Evolutionary conservation across 2,113 vertebrate genomes (phyloP), one percentile per base, ranked within the genome.

Genomic region (Gymnobelideus leadbeateri): DNA sequence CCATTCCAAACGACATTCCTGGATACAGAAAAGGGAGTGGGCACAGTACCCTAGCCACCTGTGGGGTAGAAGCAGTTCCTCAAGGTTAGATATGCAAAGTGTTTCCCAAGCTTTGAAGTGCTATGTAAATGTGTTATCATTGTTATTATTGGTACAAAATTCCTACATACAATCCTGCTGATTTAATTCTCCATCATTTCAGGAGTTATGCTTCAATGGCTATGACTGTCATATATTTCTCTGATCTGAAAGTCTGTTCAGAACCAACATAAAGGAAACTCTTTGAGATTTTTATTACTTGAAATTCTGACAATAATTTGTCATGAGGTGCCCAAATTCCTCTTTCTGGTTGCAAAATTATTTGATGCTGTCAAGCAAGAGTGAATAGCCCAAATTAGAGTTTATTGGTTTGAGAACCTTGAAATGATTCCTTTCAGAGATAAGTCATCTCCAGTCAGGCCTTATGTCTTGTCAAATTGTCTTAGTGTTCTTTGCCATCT

Each of bases 401-500:
- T 93, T 96, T 89, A 95, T 92, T 94, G 91, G 92, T 91, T 93
- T 43, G 51, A 52, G 92, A 94, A 43, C 25, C 23, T 84, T 52
- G 53, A 90, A 50, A 92, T 37, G 53, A n/a, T 91, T 51, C 25
- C n/a, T 43, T 43, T 84, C n/a, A 8, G n/a, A 84, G 68, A 84
- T 43, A 21, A 49, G 37, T 43, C 19, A 43, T 43, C 43, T 84
- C 37, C 68, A 84, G 68, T 43, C 68, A 43, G 19, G 68, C 19
- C 68, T 84, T 43, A 43, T 8, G 2, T 43, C n/a, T 43, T 84
- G 19, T 43, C 68, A 43, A 84, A 84, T 23, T 84, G n/a, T 84
- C 37, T 84, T 0, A 1, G n/a, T 43, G n/a, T 43, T 43, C 68
- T 84, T 23, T 84, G n/a, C 19, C 68, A 84, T 21, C 37, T n/a